Conservation (phyloP, 2,113 vertebrate genomes). For the Platichthys flesus region DNA sequence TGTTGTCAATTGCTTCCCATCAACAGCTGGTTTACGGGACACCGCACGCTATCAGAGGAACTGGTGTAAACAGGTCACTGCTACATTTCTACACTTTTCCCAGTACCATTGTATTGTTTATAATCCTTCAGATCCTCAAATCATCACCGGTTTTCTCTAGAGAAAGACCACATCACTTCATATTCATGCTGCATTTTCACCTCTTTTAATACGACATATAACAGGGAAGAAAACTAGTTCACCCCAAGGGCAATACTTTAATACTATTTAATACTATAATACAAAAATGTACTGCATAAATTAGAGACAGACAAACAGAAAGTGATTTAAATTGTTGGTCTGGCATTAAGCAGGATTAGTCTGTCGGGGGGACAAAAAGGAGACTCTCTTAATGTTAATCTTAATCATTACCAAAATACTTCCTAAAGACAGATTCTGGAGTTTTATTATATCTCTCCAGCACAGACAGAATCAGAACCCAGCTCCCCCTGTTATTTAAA, state of each 20-base stretch:
- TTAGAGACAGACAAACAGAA: neutral
- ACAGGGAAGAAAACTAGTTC: no score
- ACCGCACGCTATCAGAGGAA: neutral
- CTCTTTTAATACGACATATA: no score
- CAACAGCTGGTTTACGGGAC: neutral
- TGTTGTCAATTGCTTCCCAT: neutral
- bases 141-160: neutral
- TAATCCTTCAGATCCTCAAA: neutral
- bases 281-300: neutral
- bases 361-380: neutral
- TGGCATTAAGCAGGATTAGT: neutral
- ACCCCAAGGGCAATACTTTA: no score
- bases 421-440: neutral
- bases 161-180: neutral
- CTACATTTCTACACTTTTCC: neutral
- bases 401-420: neutral
- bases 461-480: no score
- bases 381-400: neutral
- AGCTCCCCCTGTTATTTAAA: neutral
- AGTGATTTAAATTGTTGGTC: neutral
- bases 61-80: neutral
- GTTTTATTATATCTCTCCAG: slow-evolving; percentile 15
- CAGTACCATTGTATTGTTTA: neutral
- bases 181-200: neutral
- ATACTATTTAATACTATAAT: no score